Conservation (phyloP, 2,888 invertebrate genomes). For the Loripinus fragilis region DNA sequence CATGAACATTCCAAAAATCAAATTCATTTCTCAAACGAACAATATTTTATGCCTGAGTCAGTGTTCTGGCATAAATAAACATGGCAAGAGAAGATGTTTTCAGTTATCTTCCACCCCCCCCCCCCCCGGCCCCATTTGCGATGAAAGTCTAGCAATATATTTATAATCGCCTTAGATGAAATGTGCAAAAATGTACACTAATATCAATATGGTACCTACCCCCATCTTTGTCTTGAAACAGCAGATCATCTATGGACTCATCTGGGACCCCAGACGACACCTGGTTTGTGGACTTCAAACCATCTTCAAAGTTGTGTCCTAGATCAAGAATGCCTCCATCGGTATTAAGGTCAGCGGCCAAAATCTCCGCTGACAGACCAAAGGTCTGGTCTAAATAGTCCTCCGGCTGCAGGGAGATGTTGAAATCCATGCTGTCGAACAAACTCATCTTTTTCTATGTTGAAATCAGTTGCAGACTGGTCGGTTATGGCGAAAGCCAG, state of each 20-base stretch:
- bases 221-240: slow-evolving; percentile 39
- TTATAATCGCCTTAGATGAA: too few relatives aligned
- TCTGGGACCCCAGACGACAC: slow-evolving; percentile 23
- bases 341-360: slow-evolving; percentile 55
- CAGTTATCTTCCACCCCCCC: too few relatives aligned
- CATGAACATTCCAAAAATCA: too few relatives aligned
- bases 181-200: too few relatives aligned
- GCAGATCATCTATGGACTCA: slow-evolving; percentile 40
- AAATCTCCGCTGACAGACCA: slow-evolving; percentile 52
- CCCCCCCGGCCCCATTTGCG: too few relatives aligned
- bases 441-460: slow-evolving; percentile 33
- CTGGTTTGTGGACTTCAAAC: slow-evolving; percentile 29
- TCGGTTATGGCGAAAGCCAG: slow-evolving; percentile 53
- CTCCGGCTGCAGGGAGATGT: slow-evolving; percentile 40
- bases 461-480: slow-evolving; percentile 8
- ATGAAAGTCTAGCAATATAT: too few relatives aligned
- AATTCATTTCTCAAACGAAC: too few relatives aligned
- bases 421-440: slow-evolving; percentile 53
- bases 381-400: slow-evolving; percentile 52
- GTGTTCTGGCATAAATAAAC: too few relatives aligned
- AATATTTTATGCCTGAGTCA: too few relatives aligned
- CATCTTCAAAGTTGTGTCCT: slow-evolving; percentile 38
- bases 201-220: slow-evolving; percentile 43
- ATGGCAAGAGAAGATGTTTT: too few relatives aligned
- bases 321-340: slow-evolving; percentile 55